phyloP scores from a whole-genome alignment of 2,888 invertebrate genomes.

The Rutpela maculata region DNA sequence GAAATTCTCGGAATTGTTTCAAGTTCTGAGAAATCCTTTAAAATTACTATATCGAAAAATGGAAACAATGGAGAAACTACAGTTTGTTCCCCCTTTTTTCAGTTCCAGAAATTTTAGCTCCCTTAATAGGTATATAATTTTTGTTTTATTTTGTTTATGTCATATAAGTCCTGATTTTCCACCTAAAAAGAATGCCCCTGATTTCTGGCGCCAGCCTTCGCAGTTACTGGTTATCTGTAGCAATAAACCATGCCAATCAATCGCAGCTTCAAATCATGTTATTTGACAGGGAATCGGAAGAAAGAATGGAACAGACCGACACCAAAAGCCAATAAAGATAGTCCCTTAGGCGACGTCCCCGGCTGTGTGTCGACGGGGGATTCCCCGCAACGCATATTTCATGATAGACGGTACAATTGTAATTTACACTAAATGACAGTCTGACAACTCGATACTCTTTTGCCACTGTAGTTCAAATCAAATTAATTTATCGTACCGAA shows the following conservation, averaged over 20 bases:
- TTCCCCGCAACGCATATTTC: conserved; percentile 1
- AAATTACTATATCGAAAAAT: too few species aligned
- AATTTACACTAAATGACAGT: conserved; percentile 15
- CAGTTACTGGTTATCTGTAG: conserved; percentile 22
- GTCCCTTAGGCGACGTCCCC: conserved; percentile 35
- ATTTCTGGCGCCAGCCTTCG: conserved; percentile 20
- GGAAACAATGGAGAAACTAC: too few species aligned
- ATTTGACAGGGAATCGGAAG: conserved; percentile 33
- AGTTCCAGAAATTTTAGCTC: too few species aligned
- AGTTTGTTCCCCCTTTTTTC: too few species aligned
- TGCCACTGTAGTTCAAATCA: background rate
- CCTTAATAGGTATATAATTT: too few species aligned
- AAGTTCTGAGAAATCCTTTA: too few species aligned
- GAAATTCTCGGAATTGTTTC: too few species aligned
- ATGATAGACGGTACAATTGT: background rate
- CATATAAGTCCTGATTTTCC: background rate
- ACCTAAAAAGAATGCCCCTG: background rate
- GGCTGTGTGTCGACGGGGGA: conserved; percentile 15
- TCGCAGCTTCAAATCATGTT: conserved; percentile 32
- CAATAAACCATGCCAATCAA: conserved; percentile 35
- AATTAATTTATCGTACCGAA: background rate
- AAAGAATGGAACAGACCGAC: conserved; percentile 43
- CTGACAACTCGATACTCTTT: conserved; percentile 17
- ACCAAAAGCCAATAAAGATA: conserved; percentile 47
- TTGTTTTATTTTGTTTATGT: too few species aligned